Base-by-base conservation (phyloP, 2,797 vertebrate species). In the Dryobates pubescens region DNA sequence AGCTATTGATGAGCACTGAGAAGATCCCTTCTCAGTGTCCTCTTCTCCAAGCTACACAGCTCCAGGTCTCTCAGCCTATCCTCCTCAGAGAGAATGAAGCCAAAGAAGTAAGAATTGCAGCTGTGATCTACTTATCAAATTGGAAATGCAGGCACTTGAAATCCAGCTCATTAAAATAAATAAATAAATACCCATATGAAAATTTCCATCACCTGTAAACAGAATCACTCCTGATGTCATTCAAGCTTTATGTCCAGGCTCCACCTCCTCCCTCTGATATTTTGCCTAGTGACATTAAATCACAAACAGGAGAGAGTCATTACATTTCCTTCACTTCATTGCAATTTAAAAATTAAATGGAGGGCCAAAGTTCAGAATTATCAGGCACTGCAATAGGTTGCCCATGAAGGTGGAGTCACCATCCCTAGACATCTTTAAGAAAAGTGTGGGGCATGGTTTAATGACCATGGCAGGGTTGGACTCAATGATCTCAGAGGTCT, bases 151-250 rank as follows among this genome's bases (percentile, higher is more conserved):
- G 5, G 29, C 13, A 6, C n/a, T 81, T 29, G 10, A 17, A 57
- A 57, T 36, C n/a, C 34, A 26, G 4, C 45, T 80, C 34, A 41
- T 61, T 81, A 22, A 56, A n/a, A 70, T 41, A 43, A 15, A 32
- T 3, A 65, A 5, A 10, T 8, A 49, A 9, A 7, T 3, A 15
- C 13, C 41, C 27, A 34, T 23, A 27, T 6, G 22, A 90, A 73
- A 32, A 34, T n/a, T 57, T 45, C 62, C 41, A 9, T 59, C 62
- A 19, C 26, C 7, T 19, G 4, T 27, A 14, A 65, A 38, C 0
- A 0, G 12, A 63, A 54, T 47, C 0, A 0, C 38, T 71, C 58
- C 49, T 47, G 29, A 20, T 16, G 10, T 51, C 3, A 0, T 70
- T 58, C 1, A 1, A 43, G 45, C 61, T n/a, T 57, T 58, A 43